A percentile compares a stretch with the other conserved stretches of the same genome.
These are phyloP conservation scores for Aplysina aerophoba DNA, from an alignment of 37 sponge, comb jelly and placozoan species.

Conservation along the genomic window DNA sequence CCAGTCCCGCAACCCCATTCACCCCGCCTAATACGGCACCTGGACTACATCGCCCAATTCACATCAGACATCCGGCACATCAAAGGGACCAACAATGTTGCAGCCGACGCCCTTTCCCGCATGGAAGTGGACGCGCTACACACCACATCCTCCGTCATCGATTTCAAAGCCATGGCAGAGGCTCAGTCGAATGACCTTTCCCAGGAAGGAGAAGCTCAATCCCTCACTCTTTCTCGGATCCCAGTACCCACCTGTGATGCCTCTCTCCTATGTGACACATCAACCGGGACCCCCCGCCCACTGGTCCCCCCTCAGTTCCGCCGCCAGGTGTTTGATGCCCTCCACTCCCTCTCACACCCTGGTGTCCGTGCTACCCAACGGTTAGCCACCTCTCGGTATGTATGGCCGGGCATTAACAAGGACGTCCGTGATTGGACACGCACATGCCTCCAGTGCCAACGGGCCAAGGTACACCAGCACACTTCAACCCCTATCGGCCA, in stretches of 20 bases:
- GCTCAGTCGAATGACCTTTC: constrained; percentile 27
- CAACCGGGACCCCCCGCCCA: constrained; percentile 40
- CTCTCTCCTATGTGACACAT: constrained; percentile 28
- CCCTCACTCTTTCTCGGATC: background rate
- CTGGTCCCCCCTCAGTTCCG: constrained; percentile 30
- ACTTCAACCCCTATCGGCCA: constrained; percentile 32
- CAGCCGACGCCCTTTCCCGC: constrained; percentile 52
- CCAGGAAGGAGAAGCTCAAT: background rate
- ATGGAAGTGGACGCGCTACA: background rate
- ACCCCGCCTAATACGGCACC: constrained; percentile 34
- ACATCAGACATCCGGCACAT: constrained; percentile 35
- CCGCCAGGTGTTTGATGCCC: constrained; percentile 21
- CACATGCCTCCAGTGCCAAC: constrained; percentile 50
- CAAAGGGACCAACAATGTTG: constrained; percentile 18
- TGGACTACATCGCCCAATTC: constrained; percentile 38
- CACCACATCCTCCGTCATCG: background rate
- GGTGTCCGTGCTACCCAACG: constrained; percentile 50
- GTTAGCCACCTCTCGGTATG: constrained; percentile 29
- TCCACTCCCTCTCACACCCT: constrained; percentile 50
- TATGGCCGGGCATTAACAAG: constrained; percentile 43
- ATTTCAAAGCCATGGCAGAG: constrained; percentile 9
- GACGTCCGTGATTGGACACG: too few species aligned
- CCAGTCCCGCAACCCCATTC: constrained; percentile 4
- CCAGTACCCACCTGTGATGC: background rate
- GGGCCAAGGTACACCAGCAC: constrained; percentile 53